Evolutionary conservation across 2,113 vertebrate species (phyloP), one percentile per base, ranked within the genome.

Genomic region (Callipepla squamata): DNA sequence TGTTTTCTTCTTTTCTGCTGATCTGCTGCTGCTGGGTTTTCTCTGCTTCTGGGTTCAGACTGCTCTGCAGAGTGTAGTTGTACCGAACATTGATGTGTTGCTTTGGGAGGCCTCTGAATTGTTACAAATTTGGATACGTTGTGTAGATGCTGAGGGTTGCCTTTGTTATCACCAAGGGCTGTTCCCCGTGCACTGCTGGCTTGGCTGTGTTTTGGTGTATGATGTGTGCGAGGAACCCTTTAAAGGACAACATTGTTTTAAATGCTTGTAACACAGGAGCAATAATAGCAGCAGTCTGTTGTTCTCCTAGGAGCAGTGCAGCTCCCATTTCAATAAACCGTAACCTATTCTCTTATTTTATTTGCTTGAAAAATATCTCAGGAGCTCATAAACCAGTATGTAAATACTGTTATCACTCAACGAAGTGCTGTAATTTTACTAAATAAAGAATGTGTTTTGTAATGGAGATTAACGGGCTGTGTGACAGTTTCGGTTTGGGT

Each of bases 381-480:
- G 93, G 90, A 94, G 94, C 87, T 90, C 80, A 68, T 95, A 96
- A 96, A 94, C 66, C 82, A 94, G 79, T 87, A 61, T 95, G 92
- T 95, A 95, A 96, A 95, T 94, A 95, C 87, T 76, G 84, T 91
- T 96, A 93, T 85, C 75, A 7, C 94, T 96, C 91, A 94, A 89
- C 89, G 72, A 95, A 94, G 82, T 80, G 85, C 92, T 85, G 78
- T 94, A 91, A 93, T 96, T 95, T 94, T 91, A 70, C 67, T 91
- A 94, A 96, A 93, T 94, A 95, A 96, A 95, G 95, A 95, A 90
- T 77, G 28, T 57, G 89, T 92, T 95, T 94, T 94, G 80, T 90
- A 92, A 91, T 90, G 76, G 87, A 94, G 85, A 94, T 94, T 85
- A 96, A 93, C 3, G 2, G 89, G 65, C 94, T 94, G 48, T 89